Conservation (phyloP, 2,888 invertebrate genomes). For the Muscina levida region DNA sequence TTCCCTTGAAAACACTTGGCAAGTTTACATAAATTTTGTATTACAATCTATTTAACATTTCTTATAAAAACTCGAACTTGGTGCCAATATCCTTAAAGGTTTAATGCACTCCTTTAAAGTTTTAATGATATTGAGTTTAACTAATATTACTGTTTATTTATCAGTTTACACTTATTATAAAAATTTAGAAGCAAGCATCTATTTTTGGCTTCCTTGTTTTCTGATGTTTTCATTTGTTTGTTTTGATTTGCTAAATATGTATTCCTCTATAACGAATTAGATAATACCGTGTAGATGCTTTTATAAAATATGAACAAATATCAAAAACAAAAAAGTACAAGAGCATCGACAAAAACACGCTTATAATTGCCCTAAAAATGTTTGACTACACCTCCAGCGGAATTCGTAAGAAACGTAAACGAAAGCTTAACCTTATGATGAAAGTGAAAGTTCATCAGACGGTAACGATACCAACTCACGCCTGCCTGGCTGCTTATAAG, state of each 20-base stretch:
- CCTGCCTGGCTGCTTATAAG: conserved; percentile 1
- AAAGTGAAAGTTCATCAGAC: conserved; percentile 64
- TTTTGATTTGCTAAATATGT: background rate
- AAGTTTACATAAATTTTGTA: too few species aligned
- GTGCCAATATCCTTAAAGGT: too few species aligned
- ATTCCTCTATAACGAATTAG: conserved; percentile 28
- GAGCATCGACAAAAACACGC: background rate
- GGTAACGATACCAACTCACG: conserved; percentile 40
- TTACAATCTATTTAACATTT: too few species aligned
- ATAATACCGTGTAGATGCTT: conserved; percentile 9
- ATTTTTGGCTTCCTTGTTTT: conserved; percentile 27
- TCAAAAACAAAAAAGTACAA: background rate
- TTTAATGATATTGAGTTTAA: too few species aligned
- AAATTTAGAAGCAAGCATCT: too few species aligned
- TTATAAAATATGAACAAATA: background rate
- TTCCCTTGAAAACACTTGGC: too few species aligned
- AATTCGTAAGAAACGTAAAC: conserved; percentile 16
- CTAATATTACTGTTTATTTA: too few species aligned
- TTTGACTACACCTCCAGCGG: conserved; percentile 11
- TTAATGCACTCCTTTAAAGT: too few species aligned
- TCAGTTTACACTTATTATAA: too few species aligned
- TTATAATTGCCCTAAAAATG: conserved; percentile 27
- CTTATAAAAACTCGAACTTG: too few species aligned
- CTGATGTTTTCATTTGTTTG: background rate
- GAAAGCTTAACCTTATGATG: conserved; percentile 47